Evolutionary conservation across 2,797 vertebrate species (phyloP).

Genomic region (Sparidentex hasta): DNA sequence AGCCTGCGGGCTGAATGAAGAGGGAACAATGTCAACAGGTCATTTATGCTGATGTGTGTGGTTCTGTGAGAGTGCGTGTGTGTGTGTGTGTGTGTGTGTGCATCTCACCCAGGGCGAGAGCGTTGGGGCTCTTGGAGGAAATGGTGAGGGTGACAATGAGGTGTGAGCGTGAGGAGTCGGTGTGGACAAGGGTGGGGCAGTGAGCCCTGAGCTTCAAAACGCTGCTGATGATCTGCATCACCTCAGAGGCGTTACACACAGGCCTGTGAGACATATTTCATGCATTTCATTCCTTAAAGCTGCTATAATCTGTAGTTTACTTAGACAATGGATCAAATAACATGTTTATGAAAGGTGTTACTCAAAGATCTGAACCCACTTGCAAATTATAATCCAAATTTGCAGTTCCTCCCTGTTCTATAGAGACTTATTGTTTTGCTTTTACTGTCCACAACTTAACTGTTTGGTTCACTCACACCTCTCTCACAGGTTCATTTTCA

Average conservation of each 20-base stretch:
- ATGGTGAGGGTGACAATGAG: constrained; percentile 87
- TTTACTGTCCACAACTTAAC: neutral
- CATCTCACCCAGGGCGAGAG: constrained; percentile 80
- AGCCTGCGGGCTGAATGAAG: constrained; percentile 73
- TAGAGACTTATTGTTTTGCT: neutral
- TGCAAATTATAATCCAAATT: neutral
- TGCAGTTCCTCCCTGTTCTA: too few species aligned
- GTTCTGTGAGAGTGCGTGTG: neutral
- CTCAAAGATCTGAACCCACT: neutral
- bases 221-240: constrained; percentile 82
- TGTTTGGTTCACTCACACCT: neutral
- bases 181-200: constrained; percentile 87
- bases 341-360: neutral
- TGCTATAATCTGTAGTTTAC: neutral
- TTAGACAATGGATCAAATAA: neutral
- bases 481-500: neutral
- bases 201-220: constrained; percentile 82
- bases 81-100: constrained; percentile 2
- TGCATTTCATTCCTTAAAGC: neutral
- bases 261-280: constrained; percentile 48
- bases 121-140: constrained; percentile 77
- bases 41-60: neutral
- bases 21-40: neutral
- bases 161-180: constrained; percentile 90
- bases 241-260: constrained; percentile 80